Base-by-base conservation (phyloP, 2,113 vertebrate species). In the Gadus macrocephalus region DNA sequence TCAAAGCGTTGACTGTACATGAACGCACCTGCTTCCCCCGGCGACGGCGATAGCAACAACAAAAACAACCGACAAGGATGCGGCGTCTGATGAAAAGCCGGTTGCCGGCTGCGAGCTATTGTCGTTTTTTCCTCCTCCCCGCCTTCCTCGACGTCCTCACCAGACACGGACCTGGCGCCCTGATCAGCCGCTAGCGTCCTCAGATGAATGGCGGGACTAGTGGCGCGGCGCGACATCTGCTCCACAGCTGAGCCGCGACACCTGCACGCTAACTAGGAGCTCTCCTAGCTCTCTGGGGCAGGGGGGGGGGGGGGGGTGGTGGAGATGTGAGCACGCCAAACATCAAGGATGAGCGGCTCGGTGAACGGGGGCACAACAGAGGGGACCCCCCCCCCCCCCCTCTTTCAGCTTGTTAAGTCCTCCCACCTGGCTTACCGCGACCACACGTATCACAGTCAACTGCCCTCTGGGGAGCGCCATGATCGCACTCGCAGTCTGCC, bases 171-270 rank as follows among this genome's bases (percentile, higher is more conserved):
- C 42, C 42, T 49, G 42, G 31, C 4, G 31, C 31, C 31, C 31
- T 35, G 31, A 35, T 35, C 31, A 35, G 31, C 31, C 31, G 38
- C 38, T 35, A 65, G 28, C 62, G 17, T n/a, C 31, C 31, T 15
- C 27, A 14, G 25, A 55, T 42, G 70, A 60, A 53, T 35, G 70
- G 22, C 62, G 25, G 11, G 60, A 3, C 16, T 14, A 55, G 53
- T 55, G 55, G 55, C 15, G 55, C 35, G 53, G 31, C 49, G 49
- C 64, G 70, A 65, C 70, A 71, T 71, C 70, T 74, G 66, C 62
- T 63, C 67, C 11, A 49, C 73, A 75, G 67, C 73, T 75, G 73
- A 64, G 53, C 62, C 42, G 16, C 67, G 58, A 67, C 73, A 75
- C 73, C 73, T 75, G 67, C 64, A 64, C 42, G 68, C 68, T 58